Evolutionary conservation across 2,113 vertebrate species (phyloP).

Genomic region (Condylura cristata): DNA sequence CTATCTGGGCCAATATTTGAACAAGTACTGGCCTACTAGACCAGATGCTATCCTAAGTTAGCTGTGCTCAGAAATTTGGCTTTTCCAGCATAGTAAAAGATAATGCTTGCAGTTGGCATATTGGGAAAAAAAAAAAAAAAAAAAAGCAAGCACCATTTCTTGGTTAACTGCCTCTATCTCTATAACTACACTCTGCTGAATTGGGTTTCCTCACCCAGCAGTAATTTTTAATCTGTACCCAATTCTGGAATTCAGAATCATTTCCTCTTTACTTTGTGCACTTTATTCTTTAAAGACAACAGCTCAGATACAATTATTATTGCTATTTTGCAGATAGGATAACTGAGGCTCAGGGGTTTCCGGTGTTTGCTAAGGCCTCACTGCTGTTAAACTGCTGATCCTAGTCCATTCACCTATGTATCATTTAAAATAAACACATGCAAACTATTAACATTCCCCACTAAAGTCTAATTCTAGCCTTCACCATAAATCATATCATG

Average conservation of each 20-base stretch:
- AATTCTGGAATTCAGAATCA: too few species aligned
- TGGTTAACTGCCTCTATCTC: not conserved
- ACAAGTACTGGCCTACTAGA: not conserved
- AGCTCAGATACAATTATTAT: not conserved
- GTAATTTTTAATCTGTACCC: not conserved
- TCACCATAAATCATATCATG: too few species aligned
- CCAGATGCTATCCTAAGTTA: not conserved
- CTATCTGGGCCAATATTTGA: not conserved
- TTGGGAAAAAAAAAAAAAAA: not conserved
- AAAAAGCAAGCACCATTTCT: too few species aligned
- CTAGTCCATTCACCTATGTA: too few species aligned
- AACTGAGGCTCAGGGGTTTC: not conserved
- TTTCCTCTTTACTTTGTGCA: not conserved
- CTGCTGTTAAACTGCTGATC: not conserved
- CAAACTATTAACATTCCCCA: too few species aligned
- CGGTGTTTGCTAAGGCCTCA: not conserved
- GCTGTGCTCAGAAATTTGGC: not conserved
- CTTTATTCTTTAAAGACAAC: not conserved
- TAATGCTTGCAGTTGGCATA: not conserved
- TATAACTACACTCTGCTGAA: not conserved
- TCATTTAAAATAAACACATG: too few species aligned
- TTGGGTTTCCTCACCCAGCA: not conserved
- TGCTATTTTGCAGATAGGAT: not conserved
- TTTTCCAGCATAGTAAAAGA: not conserved
- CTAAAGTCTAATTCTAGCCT: too few species aligned